Base-by-base conservation (phyloP, 2,113 vertebrate genomes). In the Arvicanthis niloticus region DNA sequence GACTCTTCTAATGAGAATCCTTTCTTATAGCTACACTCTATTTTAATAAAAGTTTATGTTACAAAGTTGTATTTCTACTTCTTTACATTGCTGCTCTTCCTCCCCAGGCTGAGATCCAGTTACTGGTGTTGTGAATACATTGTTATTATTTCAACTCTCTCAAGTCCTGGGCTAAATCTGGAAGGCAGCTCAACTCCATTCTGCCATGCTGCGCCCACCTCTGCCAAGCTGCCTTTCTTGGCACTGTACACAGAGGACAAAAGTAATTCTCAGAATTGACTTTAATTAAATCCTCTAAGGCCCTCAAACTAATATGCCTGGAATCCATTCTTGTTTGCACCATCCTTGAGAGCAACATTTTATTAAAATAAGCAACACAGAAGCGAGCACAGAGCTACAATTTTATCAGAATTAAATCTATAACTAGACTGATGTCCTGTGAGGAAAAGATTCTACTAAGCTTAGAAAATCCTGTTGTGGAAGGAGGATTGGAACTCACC, bases 361-460 rank as follows among this genome's bases (percentile, higher is more conserved):
- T 78, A 89, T 53, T 94, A 42, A 72, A 91, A 95, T 34, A 95
- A 91, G 85, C 22, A 93, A 82, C 40, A 94, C n/a, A 86, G 42
- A 77, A 5, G 0, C 22, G 8, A 62, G 17, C 1, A 85, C 1
- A 1, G 21, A 90, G 60, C 34, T 90, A 19, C 40, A 42, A 88
- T 95, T 88, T 93, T n/a, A 96, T 93, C n/a, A 82, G 94, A 93
- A 92, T 77, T 67, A 56, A 85, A 93, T 85, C 89, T 89, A 34
- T 45, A 72, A 75, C 5, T 76, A 90, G 9, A 62, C 17, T 77
- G 11, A 51, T 37, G 78, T 16, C 24, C 78, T 89, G 56, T 13
- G 65, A 88, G 37, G 53, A 88, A 51, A 88, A 13, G 5, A 70
- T 90, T 84, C 84, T 87, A 6, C 40, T 67, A n/a, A 45, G 21